Evolutionary conservation across 2,113 vertebrate species (phyloP).

Genomic region (Passer montanus): DNA sequence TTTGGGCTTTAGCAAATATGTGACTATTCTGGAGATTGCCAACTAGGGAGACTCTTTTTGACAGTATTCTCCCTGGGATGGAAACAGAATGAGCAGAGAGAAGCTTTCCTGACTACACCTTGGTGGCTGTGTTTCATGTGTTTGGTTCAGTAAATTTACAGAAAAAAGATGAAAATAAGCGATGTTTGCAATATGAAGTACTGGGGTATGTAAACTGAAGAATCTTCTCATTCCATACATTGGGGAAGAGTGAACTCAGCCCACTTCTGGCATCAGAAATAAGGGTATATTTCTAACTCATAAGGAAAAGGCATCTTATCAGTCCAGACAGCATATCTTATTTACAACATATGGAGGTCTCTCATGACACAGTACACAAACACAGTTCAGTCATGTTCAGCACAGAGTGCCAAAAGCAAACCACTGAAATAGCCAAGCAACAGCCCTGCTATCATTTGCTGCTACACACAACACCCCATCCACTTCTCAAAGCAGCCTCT

Average conservation of each 20-base stretch:
- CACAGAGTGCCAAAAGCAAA: neutral
- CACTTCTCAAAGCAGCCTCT: neutral
- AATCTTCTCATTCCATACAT: neutral
- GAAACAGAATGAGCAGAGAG: neutral
- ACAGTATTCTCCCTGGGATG: neutral
- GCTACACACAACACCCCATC: neutral
- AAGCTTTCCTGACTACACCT: neutral
- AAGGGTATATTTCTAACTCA: neutral
- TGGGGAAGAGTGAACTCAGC: constrained; percentile 9
- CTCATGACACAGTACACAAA: neutral
- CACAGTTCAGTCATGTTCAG: neutral
- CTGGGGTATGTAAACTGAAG: neutral
- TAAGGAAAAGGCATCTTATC: neutral
- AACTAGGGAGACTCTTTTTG: neutral
- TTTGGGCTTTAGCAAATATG: neutral
- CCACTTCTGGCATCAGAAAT: constrained; percentile 45
- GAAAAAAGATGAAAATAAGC: neutral
- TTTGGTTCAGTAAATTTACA: neutral
- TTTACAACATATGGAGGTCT: neutral
- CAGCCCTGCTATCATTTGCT: neutral
- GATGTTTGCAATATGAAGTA: neutral
- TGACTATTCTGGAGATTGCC: neutral
- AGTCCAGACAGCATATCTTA: neutral
- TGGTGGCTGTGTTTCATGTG: neutral
- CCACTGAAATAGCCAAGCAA: neutral